A percentile compares a stretch with the other conserved stretches of the same genome.
Evolutionary conservation across 2,888 invertebrate species (phyloP).

Genomic region (Cryptophagus acutangulus): DNA sequence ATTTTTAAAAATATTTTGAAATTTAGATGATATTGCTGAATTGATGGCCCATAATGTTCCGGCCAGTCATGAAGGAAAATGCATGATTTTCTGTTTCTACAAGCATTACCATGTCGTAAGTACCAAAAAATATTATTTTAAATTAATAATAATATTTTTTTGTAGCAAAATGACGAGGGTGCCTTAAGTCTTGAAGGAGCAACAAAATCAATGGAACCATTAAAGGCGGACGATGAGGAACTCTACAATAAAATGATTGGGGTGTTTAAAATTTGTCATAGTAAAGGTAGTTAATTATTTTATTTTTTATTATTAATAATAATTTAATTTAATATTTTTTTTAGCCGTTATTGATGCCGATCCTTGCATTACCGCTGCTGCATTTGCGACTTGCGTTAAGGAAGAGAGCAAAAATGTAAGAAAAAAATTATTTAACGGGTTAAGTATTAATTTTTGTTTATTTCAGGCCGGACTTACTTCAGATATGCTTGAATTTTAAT

Average conservation of each 20-base stretch:
- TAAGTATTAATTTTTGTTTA: too few species aligned
- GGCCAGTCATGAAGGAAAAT: constrained; percentile 26
- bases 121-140: constrained; percentile 7
- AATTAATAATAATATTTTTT: constrained; percentile 5
- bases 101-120: constrained; percentile 24
- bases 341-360: not conserved
- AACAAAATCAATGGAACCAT: constrained; percentile 17
- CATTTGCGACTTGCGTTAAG: not conserved
- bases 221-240: constrained; percentile 25
- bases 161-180: constrained; percentile 25
- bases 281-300: not conserved
- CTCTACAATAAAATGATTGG: constrained; percentile 22
- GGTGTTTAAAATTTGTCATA: constrained; percentile 17
- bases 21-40: constrained; percentile 26
- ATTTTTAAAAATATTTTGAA: constrained; percentile 4
- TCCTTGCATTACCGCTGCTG: not conserved
- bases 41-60: constrained; percentile 23
- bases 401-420: not conserved
- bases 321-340: not conserved
- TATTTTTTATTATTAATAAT: not conserved
- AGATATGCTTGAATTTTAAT: too few species aligned
- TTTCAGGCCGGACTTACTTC: too few species aligned
- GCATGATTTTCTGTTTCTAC: constrained; percentile 28
- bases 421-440: constrained; percentile 4
- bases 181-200: constrained; percentile 20